phyloP scores from a whole-genome alignment of 2,113 vertebrate species.

The Pteronura brasiliensis region DNA sequence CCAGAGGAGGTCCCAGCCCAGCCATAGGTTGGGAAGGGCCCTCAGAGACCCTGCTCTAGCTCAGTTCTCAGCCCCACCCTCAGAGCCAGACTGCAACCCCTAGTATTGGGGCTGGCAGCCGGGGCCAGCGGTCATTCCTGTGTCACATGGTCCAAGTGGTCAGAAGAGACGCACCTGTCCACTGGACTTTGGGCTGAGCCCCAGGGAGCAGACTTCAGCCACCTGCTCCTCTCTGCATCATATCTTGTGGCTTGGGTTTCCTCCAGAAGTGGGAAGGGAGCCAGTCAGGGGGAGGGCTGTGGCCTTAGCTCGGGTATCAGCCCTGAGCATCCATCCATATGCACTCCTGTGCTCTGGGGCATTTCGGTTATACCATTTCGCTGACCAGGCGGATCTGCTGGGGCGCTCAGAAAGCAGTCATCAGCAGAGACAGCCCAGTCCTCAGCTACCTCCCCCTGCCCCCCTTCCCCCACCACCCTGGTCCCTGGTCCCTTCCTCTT shows the following conservation, averaged over 20 bases:
- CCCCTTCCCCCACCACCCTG: neutral
- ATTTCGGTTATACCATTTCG: conserved; percentile 53
- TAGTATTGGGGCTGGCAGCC: neutral
- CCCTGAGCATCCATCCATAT: neutral
- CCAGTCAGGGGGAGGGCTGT: neutral
- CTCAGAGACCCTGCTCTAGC: neutral
- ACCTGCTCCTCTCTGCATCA: neutral
- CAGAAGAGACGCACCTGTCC: neutral
- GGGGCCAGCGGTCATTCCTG: neutral
- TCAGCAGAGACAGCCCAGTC: conserved; percentile 50
- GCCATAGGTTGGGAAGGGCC: neutral
- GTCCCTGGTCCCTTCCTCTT: neutral
- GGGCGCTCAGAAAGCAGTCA: neutral
- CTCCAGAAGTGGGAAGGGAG: neutral
- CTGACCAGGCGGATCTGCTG: conserved; percentile 62
- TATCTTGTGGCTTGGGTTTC: conserved; percentile 12
- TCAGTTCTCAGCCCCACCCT: neutral
- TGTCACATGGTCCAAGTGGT: neutral
- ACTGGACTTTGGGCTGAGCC: neutral
- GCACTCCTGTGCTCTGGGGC: conserved; percentile 49
- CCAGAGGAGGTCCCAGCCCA: neutral
- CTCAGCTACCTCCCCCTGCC: neutral
- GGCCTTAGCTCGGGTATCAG: conserved; percentile 47
- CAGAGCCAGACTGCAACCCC: neutral
- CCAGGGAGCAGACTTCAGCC: neutral